These are phyloP conservation scores for Agrochola litura DNA, from an alignment of 2,888 invertebrate species.

Conservation along the genomic window DNA sequence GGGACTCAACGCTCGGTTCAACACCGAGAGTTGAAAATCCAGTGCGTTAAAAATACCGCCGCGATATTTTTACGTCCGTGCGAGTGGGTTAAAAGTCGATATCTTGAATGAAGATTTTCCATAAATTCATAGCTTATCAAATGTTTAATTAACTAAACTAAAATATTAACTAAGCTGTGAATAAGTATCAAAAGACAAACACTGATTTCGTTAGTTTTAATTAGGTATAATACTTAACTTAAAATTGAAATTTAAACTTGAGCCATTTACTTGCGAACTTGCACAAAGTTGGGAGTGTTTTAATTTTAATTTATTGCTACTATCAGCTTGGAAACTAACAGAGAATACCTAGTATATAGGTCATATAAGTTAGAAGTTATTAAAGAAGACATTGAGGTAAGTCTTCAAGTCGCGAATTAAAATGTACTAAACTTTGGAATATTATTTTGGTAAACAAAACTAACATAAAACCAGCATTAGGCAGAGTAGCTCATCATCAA, in stretches of 20 bases:
- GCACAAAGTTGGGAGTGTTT: conserved; percentile 50
- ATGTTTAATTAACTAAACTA: conserved; percentile 23
- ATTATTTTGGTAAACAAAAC: not conserved
- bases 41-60: no score
- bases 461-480: not conserved
- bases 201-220: conserved; percentile 50
- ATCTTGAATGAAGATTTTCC: not conserved
- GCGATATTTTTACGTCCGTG: no score
- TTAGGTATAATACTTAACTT: conserved; percentile 27
- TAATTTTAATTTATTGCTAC: conserved; percentile 57
- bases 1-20: no score
- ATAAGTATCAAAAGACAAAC: conserved; percentile 30
- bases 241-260: conserved; percentile 39
- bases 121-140: not conserved
- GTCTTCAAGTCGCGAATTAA: not conserved
- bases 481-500: not conserved
- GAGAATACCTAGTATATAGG: conserved; percentile 19
- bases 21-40: no score
- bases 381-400: conserved; percentile 13
- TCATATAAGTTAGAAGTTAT: conserved; percentile 35
- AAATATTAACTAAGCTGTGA: conserved; percentile 12
- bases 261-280: conserved; percentile 36
- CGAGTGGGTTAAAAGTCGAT: not conserved
- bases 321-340: conserved; percentile 34
- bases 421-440: not conserved